Evolutionary conservation across 2,113 vertebrate genomes (phyloP), one percentile per base, ranked within the genome.

Genomic region (Hucho hucho): DNA sequence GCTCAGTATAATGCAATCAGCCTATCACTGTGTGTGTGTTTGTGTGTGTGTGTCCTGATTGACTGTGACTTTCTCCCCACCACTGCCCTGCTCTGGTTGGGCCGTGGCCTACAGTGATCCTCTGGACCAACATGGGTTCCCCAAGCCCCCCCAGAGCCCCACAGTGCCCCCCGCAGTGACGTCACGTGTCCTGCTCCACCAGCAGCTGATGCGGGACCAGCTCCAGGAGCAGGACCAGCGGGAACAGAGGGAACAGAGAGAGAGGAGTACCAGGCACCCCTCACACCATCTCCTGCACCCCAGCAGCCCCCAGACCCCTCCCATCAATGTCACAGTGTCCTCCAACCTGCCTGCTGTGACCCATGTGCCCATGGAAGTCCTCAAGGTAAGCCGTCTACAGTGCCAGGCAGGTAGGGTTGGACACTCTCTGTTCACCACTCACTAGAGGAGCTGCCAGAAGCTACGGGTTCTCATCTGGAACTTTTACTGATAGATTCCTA

Each of bases 361-460:
- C 77, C 94, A 93, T 90, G 91, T 91, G 61, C 94, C 94, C 84
- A 95, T 95, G 94, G 94, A 96, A 91, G 93, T 96, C 85, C 91
- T 96, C 83, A 96, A 97, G 96, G 96, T 98, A 95, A 89, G 81
- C 0, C 24, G 25, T 46, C 22, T 61, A 76, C n/a, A 75, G 37
- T 53, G 49, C 49, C 49, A 56, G 12, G 20, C 28, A n/a, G 49
- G 49, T n/a, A 18, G 16, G 14, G 9, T 13, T 66, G 32, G 68
- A 56, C 14, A 25, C 56, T 47, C 47, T 76, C 3, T 66, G 29
- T 69, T 6, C 20, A 12, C 67, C 67, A 47, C 37, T 53, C 49
- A 53, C 49, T 53, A 16, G 13, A 53, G 16, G 49, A 53, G 49
- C 12, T 53, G 49, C 49, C 49, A 16, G 49, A 53, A 53, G 16